Base-by-base conservation (phyloP, 2,113 vertebrate species). In the Triplophysa dalaica region DNA sequence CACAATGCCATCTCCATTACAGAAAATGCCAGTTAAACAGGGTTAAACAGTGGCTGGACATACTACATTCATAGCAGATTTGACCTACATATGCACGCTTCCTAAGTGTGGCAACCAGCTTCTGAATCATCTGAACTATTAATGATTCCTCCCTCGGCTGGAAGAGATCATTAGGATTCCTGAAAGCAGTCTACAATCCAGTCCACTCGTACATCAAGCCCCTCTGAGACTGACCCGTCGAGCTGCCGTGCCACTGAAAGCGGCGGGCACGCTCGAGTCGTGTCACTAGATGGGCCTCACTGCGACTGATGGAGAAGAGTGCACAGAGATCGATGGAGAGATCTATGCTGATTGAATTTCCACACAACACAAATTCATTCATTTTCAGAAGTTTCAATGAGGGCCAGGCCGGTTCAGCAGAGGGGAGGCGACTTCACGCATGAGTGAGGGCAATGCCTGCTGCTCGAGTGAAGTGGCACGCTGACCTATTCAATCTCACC, bases 111-210 rank as follows among this genome's bases (percentile, higher is more conserved):
- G 64, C 29, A 72, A 80, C 77, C n/a, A 21, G 68, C 62, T 83
- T 70, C 41, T 89, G 78, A 89, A 24, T 24, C 24, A 24, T 24
- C 24, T 24, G 24, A 1, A 91, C 90, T 88, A 89, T 90, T 88
- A 81, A 91, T 88, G 45, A 69, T 43, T 52, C 68, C 69, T 66
- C 58, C 22, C 69, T 66, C 64, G 64, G 65, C 82, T 26, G 60
- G 26, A 81, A 80, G 76, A 82, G 87, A 84, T 85, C 77, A 87
- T 88, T 87, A 86, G 69, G 82, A 89, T 79, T 70, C 80, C 85
- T 77, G 60, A 78, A 77, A 24, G 80, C 85, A 74, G 19, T 65
- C 73, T 80, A 66, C 38, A 64, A 22, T 64, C 41, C 26, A 24
- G 3, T 22, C 9, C 29, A 66, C 26, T 33, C 33, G 22, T 61